Evolutionary conservation across 2,797 vertebrate genomes (phyloP), one percentile per base, ranked within the genome.

Genomic region (Aplochiton taeniatus): DNA sequence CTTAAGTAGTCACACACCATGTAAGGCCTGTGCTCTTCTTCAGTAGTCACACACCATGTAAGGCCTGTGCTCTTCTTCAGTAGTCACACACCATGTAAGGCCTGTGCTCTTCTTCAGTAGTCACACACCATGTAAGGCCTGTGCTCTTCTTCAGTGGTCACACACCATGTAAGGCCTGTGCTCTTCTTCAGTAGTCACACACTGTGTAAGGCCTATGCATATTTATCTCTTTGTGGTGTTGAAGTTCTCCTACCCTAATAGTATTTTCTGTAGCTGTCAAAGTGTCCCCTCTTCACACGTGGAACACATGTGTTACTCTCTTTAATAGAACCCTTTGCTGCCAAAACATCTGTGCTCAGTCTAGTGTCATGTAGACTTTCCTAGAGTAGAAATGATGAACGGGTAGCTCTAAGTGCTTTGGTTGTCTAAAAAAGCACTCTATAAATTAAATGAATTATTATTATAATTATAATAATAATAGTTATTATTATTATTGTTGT

Each of bases 11-110:
- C 96, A 98, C 70, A 98, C 96, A 4, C 96, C 96, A 6, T 99
- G 97, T 99, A 82, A 94, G 96, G 31, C n/a, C n/a, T n/a, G n/a
- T n/a, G n/a, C 54, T 97, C 66, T 95, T 98, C 85, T 99, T 98
- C 78, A 94, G 88, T 70, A 99, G 97, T 75, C 96, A 98, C 70
- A 98, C 96, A 4, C 96, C 96, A 6, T 99, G 97, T 99, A 82
- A 94, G 96, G 31, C n/a, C n/a, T n/a, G n/a, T n/a, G n/a, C 54
- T 97, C 66, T 95, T 98, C 85, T 99, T 98, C 78, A 94, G 88
- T 70, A 99, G 97, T 75, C 96, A 98, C 70, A 98, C 96, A 4
- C 96, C 96, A 6, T 99, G 97, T 99, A 82, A 94, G 96, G 31
- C n/a, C n/a, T n/a, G n/a, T n/a, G n/a, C 54, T 97, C 66, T 95